Evolutionary conservation across 2,888 invertebrate genomes (phyloP).

Genomic region (Philopedon plagiatum): DNA sequence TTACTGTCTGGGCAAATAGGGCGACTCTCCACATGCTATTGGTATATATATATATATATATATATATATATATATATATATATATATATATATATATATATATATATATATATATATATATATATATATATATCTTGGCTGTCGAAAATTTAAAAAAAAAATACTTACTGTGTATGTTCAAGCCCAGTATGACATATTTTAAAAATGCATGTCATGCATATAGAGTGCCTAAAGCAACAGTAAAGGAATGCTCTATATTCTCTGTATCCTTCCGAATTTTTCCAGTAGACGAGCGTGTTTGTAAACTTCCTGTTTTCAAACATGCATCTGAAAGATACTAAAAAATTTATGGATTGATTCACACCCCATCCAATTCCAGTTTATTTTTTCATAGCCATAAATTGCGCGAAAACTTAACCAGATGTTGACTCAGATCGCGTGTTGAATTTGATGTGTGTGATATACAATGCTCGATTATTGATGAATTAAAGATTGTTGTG

Average conservation of each 20-base stretch:
- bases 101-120: too few relatives aligned
- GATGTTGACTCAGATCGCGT: slow-evolving; percentile 1
- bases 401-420: not conserved
- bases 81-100: too few relatives aligned
- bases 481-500: not conserved
- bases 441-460: too few relatives aligned
- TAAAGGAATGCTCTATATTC: not conserved
- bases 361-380: slow-evolving; percentile 21
- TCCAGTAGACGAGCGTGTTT: not conserved
- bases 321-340: slow-evolving; percentile 6
- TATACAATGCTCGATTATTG: not conserved
- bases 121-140: too few relatives aligned
- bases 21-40: too few relatives aligned
- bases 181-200: not conserved
- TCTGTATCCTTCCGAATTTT: not conserved
- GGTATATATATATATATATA: too few relatives aligned
- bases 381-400: slow-evolving; percentile 1
- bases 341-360: slow-evolving; percentile 29
- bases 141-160: too few relatives aligned
- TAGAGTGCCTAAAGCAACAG: too few relatives aligned
- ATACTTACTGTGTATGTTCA: too few relatives aligned
- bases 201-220: too few relatives aligned
- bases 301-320: not conserved
- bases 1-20: too few relatives aligned
- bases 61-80: too few relatives aligned